phyloP scores from a whole-genome alignment of 1,140 invertebrate genomes.

The Elymnias hypermnestra region DNA sequence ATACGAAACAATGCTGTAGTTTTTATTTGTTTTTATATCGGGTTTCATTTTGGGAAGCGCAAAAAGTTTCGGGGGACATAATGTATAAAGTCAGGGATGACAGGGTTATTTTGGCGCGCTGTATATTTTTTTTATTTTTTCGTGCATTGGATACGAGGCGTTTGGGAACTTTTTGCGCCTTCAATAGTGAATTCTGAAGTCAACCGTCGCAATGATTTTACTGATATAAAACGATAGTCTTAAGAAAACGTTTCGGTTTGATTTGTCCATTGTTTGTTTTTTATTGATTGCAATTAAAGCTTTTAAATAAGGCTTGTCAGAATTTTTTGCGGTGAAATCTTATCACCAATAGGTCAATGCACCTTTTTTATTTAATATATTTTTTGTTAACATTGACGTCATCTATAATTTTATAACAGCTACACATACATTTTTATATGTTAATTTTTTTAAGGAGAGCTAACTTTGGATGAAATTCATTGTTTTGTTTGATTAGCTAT shows the following conservation, averaged over 20 bases:
- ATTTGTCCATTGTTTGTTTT: background rate
- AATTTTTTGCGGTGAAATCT: background rate
- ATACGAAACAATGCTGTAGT: conserved; percentile 44
- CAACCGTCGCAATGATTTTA: background rate
- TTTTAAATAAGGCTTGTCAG: background rate
- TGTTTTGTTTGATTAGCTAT: too few relatives aligned
- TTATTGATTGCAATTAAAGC: background rate
- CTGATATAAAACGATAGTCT: background rate
- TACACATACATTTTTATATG: too few relatives aligned
- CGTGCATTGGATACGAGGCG: conserved; percentile 10
- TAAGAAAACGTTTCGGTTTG: background rate
- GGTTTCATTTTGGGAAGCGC: conserved; percentile 9
- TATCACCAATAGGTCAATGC: too few relatives aligned
- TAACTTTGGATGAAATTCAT: too few relatives aligned
- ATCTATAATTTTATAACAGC: too few relatives aligned
- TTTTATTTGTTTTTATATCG: conserved; percentile 33
- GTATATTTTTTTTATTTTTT: conserved; percentile 19
- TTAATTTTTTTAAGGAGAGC: too few relatives aligned
- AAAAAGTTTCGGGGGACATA: conserved; percentile 28
- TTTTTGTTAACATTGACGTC: too few relatives aligned
- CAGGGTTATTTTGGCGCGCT: conserved; percentile 16
- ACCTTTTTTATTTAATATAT: too few relatives aligned
- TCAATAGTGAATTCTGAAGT: background rate
- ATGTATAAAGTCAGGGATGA: conserved; percentile 25
- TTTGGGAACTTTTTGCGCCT: conserved; percentile 19